A percentile compares a stretch with the other conserved stretches of the same genome.
These are phyloP conservation scores for Leptogaster cylindrica DNA, from an alignment of 2,888 invertebrate genomes.

Conservation along the genomic window DNA sequence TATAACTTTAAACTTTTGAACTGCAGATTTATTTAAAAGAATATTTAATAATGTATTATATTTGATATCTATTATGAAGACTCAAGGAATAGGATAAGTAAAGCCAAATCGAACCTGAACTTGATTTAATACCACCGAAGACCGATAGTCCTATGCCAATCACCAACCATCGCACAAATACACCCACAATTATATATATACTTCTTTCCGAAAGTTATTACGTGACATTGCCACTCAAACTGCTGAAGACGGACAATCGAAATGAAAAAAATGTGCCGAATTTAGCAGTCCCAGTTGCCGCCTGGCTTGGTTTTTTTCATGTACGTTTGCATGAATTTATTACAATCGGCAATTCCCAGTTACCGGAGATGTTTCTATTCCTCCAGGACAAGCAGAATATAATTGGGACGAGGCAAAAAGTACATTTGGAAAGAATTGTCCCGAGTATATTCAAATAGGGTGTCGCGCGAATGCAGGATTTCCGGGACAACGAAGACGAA, in stretches of 20 bases:
- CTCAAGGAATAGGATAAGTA: no score
- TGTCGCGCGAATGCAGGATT: not conserved
- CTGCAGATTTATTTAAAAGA: no score
- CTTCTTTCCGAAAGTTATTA: no score
- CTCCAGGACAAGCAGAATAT: conserved; percentile 2
- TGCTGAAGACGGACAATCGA: not conserved
- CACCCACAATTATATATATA: no score
- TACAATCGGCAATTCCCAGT: conserved; percentile 42
- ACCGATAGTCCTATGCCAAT: no score
- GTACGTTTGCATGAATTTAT: conserved; percentile 46
- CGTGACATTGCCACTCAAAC: no score
- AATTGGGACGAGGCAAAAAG: not conserved
- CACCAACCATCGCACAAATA: no score
- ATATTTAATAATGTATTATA: no score
- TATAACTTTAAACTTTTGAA: no score
- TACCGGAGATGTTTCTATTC: not conserved
- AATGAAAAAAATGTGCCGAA: not conserved
- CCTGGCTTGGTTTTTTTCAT: conserved; percentile 9
- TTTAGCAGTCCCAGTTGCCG: conserved; percentile 12
- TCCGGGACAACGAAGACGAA: not conserved
- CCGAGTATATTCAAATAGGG: conserved; percentile 31
- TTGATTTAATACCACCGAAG: no score
- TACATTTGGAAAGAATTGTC: conserved; percentile 20
- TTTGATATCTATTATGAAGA: no score
- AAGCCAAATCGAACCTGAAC: no score